Evolutionary conservation across 2,797 vertebrate species (phyloP).

Genomic region (Oophaga sylvatica): DNA sequence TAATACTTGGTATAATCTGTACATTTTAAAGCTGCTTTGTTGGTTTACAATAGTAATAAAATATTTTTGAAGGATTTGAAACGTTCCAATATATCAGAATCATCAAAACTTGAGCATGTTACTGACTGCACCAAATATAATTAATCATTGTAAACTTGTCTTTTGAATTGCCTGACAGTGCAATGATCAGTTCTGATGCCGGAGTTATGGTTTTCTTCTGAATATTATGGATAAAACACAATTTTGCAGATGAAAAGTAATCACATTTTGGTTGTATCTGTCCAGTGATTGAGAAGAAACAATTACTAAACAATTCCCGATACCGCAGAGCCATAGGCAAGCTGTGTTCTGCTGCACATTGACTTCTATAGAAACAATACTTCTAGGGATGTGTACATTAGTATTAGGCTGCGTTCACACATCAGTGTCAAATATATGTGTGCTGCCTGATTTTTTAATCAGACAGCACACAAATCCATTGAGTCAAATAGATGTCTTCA

Average conservation of each 20-base stretch:
- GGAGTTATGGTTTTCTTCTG: constrained; percentile 16
- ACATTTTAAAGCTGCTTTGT: constrained; percentile 25
- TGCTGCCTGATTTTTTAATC: too few species aligned
- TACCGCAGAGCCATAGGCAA: neutral
- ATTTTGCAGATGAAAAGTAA: constrained; percentile 1
- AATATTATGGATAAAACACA: constrained; percentile 25
- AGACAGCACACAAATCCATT: too few species aligned
- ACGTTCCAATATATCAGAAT: constrained; percentile 26
- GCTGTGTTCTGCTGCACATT: neutral
- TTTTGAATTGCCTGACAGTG: constrained; percentile 36
- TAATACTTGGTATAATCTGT: constrained; percentile 19
- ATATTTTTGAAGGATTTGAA: constrained; percentile 28
- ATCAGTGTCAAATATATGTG: too few species aligned
- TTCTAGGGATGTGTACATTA: neutral
- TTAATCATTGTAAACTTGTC: constrained; percentile 45
- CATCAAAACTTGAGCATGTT: constrained; percentile 18
- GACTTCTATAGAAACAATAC: neutral
- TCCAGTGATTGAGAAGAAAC: constrained; percentile 6
- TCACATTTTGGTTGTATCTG: neutral
- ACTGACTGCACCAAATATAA: constrained; percentile 30
- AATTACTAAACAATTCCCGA: neutral
- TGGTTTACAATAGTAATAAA: constrained; percentile 36
- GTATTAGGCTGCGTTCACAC: too few species aligned
- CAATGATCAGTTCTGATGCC: constrained; percentile 7
- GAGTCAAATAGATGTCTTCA: too few species aligned